Conservation (phyloP, 2,797 vertebrate genomes). For the Tragelaphus oryx region DNA sequence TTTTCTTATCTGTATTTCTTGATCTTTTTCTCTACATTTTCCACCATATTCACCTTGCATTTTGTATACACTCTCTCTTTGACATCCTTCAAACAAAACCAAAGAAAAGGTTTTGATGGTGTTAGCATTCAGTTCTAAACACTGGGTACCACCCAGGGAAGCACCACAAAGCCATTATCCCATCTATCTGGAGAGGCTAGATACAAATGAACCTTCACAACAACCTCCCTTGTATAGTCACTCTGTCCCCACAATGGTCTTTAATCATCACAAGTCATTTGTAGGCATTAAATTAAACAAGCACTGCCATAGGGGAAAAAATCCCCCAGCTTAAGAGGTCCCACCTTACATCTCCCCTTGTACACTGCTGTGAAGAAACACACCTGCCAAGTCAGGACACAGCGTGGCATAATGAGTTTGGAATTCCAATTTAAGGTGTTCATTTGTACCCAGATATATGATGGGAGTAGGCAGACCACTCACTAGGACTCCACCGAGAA, state of each 20-base stretch:
- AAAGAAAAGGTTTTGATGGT: not conserved
- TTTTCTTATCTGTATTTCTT: not conserved
- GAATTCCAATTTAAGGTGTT: constrained; percentile 62
- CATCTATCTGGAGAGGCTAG: not conserved
- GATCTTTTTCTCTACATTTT: not conserved
- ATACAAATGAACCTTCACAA: constrained; percentile 38
- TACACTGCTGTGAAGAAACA: constrained; percentile 50
- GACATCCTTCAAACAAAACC: constrained; percentile 29
- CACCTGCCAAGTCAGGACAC: constrained; percentile 43
- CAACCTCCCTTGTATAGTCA: not conserved
- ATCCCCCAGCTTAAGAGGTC: not conserved
- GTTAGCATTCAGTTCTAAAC: not conserved
- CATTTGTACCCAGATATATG: not conserved
- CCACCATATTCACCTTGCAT: not conserved
- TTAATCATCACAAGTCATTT: constrained; percentile 40
- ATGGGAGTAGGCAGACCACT: not conserved
- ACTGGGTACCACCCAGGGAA: not conserved
- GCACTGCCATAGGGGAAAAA: not conserved
- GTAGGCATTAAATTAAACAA: constrained; percentile 40
- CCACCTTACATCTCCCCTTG: not conserved
- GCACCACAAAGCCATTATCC: not conserved
- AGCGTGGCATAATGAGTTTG: constrained; percentile 42
- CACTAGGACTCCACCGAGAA: not conserved
- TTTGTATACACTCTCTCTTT: constrained; percentile 1
- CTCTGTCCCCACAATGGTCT: not conserved